These are phyloP conservation scores for Stichopus horrens DNA, from an alignment of 53 echinoderm and acorn worm species.

Conservation along the genomic window DNA sequence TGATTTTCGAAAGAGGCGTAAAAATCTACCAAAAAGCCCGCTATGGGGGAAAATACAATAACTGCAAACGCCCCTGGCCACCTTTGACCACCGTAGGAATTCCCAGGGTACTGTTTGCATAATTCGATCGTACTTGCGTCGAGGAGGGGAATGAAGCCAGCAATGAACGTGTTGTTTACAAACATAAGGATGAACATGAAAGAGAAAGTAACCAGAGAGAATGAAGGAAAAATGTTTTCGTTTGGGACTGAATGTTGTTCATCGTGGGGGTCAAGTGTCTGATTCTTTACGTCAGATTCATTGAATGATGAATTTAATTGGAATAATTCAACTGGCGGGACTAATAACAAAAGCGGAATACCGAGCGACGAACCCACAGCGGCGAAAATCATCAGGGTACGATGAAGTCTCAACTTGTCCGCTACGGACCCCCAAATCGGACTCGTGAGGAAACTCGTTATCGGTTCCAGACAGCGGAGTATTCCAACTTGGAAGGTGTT, in stretches of 20 bases:
- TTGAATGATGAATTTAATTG: neutral
- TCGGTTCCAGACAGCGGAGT: slow-evolving; percentile 42
- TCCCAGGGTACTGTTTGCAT: slow-evolving; percentile 17
- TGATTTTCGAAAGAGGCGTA: neutral
- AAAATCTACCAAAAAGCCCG: slow-evolving; percentile 32
- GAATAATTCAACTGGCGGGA: slow-evolving; percentile 45
- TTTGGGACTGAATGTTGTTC: neutral
- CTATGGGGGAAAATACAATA: slow-evolving; percentile 11
- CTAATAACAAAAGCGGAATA: slow-evolving; percentile 47
- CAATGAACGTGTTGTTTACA: neutral
- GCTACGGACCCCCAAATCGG: slow-evolving; percentile 67
- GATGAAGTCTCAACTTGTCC: slow-evolving; percentile 69
- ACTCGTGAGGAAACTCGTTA: slow-evolving; percentile 52
- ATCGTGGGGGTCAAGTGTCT: neutral
- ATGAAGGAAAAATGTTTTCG: neutral
- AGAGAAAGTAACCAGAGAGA: neutral
- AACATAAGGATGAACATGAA: neutral
- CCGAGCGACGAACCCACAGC: slow-evolving; percentile 47
- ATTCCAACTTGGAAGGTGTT: slow-evolving; percentile 50
- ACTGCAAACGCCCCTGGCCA: slow-evolving; percentile 29
- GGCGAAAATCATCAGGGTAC: slow-evolving; percentile 46
- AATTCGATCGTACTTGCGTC: slow-evolving; percentile 25
- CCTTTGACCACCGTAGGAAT: slow-evolving; percentile 32
- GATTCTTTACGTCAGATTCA: neutral
- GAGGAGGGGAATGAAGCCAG: slow-evolving; percentile 8